phyloP scores from a whole-genome alignment of 2,888 invertebrate species.

The Lithosia quadra region DNA sequence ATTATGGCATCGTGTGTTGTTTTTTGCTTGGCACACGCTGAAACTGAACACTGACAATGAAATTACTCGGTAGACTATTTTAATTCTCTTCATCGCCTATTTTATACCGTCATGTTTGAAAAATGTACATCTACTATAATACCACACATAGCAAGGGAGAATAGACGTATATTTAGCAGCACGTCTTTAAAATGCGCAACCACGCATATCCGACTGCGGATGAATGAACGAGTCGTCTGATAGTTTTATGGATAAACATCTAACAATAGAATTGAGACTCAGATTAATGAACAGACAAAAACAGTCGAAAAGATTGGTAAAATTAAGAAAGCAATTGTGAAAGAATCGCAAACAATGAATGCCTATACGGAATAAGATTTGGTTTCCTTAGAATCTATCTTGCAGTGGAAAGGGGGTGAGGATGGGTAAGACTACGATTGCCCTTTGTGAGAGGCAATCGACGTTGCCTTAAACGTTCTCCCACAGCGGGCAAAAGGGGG shows the following conservation, averaged over 20 bases:
- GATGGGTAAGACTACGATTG: constrained; percentile 45
- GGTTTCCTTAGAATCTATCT: constrained; percentile 76
- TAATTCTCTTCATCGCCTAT: no score
- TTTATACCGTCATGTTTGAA: not conserved
- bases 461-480: constrained; percentile 75
- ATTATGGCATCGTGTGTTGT: no score
- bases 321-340: constrained; percentile 78
- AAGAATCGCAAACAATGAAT: constrained; percentile 76
- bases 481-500: constrained; percentile 53
- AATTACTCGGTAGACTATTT: no score
- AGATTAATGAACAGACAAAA: constrained; percentile 47
- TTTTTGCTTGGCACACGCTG: no score
- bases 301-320: constrained; percentile 65
- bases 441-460: constrained; percentile 81
- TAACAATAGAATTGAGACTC: constrained; percentile 25
- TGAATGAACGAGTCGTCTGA: constrained; percentile 29
- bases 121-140: not conserved
- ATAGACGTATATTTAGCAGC: constrained; percentile 13
- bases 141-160: not conserved
- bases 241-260: constrained; percentile 27
- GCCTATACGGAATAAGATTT: constrained; percentile 74
- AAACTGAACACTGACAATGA: no score
- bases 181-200: constrained; percentile 21
- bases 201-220: constrained; percentile 24
- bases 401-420: constrained; percentile 64